A percentile compares a stretch with the other conserved stretches of the same genome.
Evolutionary conservation across 2,797 vertebrate species (phyloP).

Genomic region (Buphagus erythrorhynchus): DNA sequence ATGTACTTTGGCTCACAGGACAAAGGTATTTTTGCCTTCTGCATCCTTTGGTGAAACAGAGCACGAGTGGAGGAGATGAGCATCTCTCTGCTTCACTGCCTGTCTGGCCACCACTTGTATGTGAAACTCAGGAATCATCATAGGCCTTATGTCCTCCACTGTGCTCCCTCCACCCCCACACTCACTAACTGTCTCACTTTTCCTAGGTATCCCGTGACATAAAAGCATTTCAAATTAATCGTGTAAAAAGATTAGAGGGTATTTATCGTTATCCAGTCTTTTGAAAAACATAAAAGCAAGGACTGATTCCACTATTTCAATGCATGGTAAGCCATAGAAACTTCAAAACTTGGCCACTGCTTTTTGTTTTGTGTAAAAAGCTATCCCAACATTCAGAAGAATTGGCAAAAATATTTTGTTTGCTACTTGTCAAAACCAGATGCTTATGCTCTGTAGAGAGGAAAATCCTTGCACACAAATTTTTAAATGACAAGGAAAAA

Average conservation of each 20-base stretch:
- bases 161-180: rapidly evolving
- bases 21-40: not conserved
- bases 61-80: rapidly evolving
- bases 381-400: not conserved
- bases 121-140: not conserved
- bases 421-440: not conserved
- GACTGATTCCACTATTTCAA: not conserved
- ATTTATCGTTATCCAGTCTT: not conserved
- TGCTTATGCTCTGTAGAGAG: not conserved
- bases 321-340: not conserved
- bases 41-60: not conserved
- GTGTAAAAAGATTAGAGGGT: not conserved
- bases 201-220: not conserved
- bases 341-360: not conserved
- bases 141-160: not conserved
- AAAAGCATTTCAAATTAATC: not conserved
- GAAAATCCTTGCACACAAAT: not conserved
- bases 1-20: not conserved
- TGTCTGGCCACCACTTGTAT: not conserved
- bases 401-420: not conserved
- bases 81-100: not conserved
- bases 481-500: not conserved
- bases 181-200: not conserved
- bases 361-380: not conserved
- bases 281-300: not conserved